Conservation (phyloP, 2,888 invertebrate genomes). For the Cotesia congregata region DNA sequence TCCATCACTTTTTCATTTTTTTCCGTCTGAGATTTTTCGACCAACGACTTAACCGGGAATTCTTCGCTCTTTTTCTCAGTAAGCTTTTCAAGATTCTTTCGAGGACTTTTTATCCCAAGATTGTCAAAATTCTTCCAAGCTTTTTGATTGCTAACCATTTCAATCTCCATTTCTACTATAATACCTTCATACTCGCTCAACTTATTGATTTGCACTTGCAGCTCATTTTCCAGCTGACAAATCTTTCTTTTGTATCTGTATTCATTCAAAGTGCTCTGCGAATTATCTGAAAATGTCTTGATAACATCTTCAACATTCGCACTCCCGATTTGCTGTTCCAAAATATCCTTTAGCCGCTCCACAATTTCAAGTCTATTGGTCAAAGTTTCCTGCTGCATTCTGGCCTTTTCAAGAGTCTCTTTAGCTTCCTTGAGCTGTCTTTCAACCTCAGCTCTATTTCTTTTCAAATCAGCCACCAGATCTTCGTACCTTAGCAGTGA, state of each 20-base stretch:
- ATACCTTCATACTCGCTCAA: conserved; percentile 55
- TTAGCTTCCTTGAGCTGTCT: conserved; percentile 50
- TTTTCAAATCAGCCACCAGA: conserved; percentile 49
- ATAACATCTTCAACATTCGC: conserved; percentile 58
- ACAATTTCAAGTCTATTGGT: conserved; percentile 60
- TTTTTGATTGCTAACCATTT: conserved; percentile 58
- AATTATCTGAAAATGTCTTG: conserved; percentile 60
- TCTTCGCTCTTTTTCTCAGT: conserved; percentile 14
- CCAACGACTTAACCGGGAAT: conserved; percentile 24
- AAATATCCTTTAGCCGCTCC: conserved; percentile 61
- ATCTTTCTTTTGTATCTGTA: conserved; percentile 58
- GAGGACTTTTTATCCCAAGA: not conserved
- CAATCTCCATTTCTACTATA: conserved; percentile 57
- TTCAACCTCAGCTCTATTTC: conserved; percentile 51
- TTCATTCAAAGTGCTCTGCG: conserved; percentile 57
- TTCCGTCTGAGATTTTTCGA: conserved; percentile 21
- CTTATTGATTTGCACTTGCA: conserved; percentile 53
- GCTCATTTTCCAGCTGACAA: conserved; percentile 59
- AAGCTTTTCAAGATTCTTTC: not conserved
- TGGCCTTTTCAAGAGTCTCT: conserved; percentile 52
- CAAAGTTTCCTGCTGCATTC: conserved; percentile 58
- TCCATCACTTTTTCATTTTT: conserved; percentile 35
- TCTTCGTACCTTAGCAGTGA: conserved; percentile 55
- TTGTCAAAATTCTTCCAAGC: conserved; percentile 52
- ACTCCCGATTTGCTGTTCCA: conserved; percentile 64